Conservation (phyloP, 2,888 invertebrate species). For the Heterodera filipjevi region DNA sequence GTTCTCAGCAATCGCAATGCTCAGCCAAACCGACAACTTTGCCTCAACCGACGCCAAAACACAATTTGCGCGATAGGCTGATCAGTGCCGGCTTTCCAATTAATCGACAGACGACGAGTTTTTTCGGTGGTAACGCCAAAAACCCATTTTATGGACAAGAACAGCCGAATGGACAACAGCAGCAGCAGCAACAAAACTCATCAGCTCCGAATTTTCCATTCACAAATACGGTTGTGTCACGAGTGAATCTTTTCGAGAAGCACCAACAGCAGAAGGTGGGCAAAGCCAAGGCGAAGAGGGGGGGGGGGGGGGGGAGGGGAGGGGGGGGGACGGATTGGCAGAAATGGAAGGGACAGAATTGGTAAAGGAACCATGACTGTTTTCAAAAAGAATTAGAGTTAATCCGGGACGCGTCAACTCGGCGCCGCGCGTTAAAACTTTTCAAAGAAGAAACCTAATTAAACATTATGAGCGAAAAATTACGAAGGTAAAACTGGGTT, state of each 20-base stretch:
- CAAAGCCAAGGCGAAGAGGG: background rate
- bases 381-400: too few species aligned
- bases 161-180: background rate
- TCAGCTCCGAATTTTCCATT: conserved; percentile 23
- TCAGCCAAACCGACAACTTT: conserved; percentile 33
- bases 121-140: conserved; percentile 29
- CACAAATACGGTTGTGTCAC: conserved; percentile 5
- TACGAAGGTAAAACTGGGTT: too few species aligned
- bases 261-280: conserved; percentile 9
- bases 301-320: too few species aligned
- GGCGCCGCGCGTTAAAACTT: too few species aligned
- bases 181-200: conserved; percentile 5
- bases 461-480: too few species aligned
- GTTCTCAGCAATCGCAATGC: conserved; percentile 20
- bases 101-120: conserved; percentile 30
- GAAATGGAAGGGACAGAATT: too few species aligned
- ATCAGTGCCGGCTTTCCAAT: conserved; percentile 39
- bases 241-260: conserved; percentile 21
- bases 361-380: too few species aligned
- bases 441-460: too few species aligned
- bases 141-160: conserved; percentile 16
- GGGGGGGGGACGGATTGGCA: too few species aligned
- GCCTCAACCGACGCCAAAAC: conserved; percentile 64
- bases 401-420: too few species aligned
- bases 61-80: conserved; percentile 64